phyloP scores from a whole-genome alignment of 2,797 vertebrate species.

The Dermochelys coriacea region DNA sequence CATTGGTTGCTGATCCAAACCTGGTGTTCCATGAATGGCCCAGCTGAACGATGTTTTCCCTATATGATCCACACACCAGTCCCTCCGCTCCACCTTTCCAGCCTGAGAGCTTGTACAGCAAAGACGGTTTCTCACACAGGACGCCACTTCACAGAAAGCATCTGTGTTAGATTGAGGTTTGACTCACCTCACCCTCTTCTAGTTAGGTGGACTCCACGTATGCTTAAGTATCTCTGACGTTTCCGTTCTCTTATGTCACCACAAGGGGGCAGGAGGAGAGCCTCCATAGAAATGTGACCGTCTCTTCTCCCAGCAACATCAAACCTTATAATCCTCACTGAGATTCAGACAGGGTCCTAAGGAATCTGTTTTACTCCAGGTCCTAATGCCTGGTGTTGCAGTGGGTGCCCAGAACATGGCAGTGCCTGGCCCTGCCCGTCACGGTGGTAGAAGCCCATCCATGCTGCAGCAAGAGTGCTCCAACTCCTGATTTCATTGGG shows the following conservation, averaged over 20 bases:
- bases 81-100: neutral
- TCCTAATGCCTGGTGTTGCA: neutral
- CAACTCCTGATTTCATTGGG: neutral
- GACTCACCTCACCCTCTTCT: neutral
- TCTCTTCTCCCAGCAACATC: rapidly evolving
- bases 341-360: rapidly evolving
- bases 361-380: rapidly evolving
- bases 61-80: neutral
- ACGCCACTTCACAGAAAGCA: neutral
- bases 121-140: neutral
- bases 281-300: rapidly evolving
- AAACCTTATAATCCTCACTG: rapidly evolving
- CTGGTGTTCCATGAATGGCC: neutral
- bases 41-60: neutral
- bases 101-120: neutral
- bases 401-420: neutral
- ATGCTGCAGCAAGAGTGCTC: neutral
- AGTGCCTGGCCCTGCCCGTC: neutral
- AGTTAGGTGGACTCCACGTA: no score
- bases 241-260: rapidly evolving
- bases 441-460: neutral
- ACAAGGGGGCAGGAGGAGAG: neutral
- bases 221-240: neutral
- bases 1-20: neutral
- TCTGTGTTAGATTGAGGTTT: neutral